Evolutionary conservation across 1,140 invertebrate genomes (phyloP).

Genomic region (Heliconius congener): DNA sequence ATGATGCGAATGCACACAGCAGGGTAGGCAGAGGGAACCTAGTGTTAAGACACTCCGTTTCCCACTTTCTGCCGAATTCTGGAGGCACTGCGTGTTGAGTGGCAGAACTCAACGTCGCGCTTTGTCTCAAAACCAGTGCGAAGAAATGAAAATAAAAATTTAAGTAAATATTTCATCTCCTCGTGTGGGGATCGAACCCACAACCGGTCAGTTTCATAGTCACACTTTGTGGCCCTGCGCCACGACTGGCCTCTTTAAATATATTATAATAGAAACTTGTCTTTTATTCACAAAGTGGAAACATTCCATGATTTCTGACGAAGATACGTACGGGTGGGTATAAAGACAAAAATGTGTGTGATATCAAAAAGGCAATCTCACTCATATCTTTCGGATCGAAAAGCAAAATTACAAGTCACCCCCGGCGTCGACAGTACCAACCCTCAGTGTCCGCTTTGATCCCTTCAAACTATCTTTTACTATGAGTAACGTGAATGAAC

Average conservation of each 20-base stretch:
- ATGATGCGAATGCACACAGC: too few relatives aligned
- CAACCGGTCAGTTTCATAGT: background rate
- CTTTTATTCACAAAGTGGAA: background rate
- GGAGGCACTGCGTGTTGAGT: too few relatives aligned
- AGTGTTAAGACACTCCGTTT: too few relatives aligned
- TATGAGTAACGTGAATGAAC: background rate
- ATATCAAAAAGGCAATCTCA: slow-evolving; percentile 22
- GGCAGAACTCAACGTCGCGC: too few relatives aligned
- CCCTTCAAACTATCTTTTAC: slow-evolving; percentile 17
- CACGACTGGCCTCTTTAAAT: too few relatives aligned
- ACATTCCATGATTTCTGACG: background rate
- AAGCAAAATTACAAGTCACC: slow-evolving; percentile 30
- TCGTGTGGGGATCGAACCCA: fast-evolving
- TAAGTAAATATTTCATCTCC: too few relatives aligned
- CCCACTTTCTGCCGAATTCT: too few relatives aligned
- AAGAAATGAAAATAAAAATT: too few relatives aligned
- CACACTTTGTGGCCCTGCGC: background rate
- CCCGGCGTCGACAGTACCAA: slow-evolving; percentile 12
- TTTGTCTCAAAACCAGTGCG: too few relatives aligned
- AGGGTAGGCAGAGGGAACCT: too few relatives aligned
- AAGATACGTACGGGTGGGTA: background rate
- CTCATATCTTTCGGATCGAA: slow-evolving; percentile 29
- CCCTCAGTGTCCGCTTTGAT: slow-evolving; percentile 27
- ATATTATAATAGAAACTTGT: background rate
- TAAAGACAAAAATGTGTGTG: slow-evolving; percentile 8